A percentile compares a stretch with the other conserved stretches of the same genome.
Conservation (phyloP, 2,888 invertebrate genomes). For the Melanchra persicariae region DNA sequence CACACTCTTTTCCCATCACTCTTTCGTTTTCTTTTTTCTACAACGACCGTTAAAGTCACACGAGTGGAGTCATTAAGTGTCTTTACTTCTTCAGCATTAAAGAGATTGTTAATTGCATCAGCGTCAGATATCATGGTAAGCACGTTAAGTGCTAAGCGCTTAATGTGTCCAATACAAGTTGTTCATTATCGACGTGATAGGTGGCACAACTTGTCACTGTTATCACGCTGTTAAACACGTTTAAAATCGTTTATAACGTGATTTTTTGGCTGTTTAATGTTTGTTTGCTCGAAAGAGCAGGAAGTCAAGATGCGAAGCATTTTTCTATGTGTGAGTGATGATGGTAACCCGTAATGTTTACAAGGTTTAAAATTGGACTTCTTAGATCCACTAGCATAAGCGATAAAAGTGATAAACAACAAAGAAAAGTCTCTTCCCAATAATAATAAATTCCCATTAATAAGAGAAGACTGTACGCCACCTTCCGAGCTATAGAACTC, state of each 20-base stretch:
- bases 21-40: constrained; percentile 1
- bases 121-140: constrained; percentile 46
- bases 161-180: constrained; percentile 42
- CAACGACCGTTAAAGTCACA: neutral
- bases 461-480: no score
- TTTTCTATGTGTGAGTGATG: neutral
- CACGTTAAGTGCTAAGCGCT: constrained; percentile 57
- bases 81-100: constrained; percentile 26
- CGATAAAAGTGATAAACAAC: no score
- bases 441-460: no score
- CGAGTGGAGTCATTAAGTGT: constrained; percentile 17
- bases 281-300: neutral
- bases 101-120: constrained; percentile 57
- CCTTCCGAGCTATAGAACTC: neutral
- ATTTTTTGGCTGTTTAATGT: neutral
- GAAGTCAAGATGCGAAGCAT: neutral
- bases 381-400: no score
- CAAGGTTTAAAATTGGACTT: neutral
- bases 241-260: constrained; percentile 32
- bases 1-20: neutral
- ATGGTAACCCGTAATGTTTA: no score
- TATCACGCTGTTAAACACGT: constrained; percentile 51
- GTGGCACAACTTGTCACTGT: constrained; percentile 41
- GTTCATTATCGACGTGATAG: constrained; percentile 45
- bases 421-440: no score